phyloP scores from a whole-genome alignment of 2,797 vertebrate species.

The Myiothlypis chrysogaster region DNA sequence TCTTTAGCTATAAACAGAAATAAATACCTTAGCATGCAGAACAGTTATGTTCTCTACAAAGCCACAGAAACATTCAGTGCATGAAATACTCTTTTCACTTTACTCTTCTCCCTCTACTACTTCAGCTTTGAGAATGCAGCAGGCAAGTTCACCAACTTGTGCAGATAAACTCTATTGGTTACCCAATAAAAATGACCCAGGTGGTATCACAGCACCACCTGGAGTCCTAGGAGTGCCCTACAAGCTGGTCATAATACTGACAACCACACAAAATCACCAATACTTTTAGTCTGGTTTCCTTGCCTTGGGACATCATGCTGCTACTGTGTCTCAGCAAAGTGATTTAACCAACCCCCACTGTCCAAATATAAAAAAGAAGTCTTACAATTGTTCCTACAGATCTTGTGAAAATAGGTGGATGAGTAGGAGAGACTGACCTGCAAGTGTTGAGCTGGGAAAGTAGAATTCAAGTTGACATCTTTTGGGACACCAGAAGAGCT shows the following conservation, averaged over 20 bases:
- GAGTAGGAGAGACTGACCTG: background rate
- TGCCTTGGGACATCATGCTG: background rate
- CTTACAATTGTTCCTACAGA: background rate
- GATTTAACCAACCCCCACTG: background rate
- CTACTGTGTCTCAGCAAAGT: background rate
- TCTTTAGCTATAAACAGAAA: background rate
- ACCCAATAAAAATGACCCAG: background rate
- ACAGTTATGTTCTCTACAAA: background rate
- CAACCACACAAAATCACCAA: background rate
- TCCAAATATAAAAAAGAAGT: background rate
- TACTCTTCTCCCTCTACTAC: background rate
- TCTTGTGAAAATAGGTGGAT: background rate
- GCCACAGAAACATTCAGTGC: background rate
- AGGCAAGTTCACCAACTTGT: background rate
- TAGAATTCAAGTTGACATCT: background rate
- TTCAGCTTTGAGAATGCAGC: background rate
- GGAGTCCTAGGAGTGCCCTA: background rate
- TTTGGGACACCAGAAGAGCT: background rate
- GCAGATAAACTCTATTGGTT: background rate
- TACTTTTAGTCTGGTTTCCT: background rate
- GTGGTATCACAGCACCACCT: background rate
- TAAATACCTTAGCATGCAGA: background rate
- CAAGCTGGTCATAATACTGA: background rate
- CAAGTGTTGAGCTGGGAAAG: background rate
- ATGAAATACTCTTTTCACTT: background rate